Evolutionary conservation across 2,113 vertebrate genomes (phyloP).

Genomic region (Nesoenas mayeri): DNA sequence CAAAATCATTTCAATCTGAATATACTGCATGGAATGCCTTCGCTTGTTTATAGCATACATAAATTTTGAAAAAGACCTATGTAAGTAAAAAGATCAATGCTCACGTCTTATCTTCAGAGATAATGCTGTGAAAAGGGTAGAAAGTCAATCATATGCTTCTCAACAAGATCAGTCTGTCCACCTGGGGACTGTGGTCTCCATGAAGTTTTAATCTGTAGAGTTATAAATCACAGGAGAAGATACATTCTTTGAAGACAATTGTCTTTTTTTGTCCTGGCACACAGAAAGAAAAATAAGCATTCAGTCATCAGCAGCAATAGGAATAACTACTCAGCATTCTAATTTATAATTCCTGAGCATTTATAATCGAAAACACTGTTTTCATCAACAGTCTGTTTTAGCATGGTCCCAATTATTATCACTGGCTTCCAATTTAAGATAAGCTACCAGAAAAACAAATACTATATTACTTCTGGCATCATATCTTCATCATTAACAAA

Average conservation of each 20-base stretch:
- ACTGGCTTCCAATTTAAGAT: neutral
- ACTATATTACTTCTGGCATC: neutral
- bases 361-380: neutral
- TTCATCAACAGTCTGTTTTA: neutral
- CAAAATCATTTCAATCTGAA: neutral
- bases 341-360: neutral
- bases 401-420: neutral
- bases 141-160: neutral
- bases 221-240: neutral
- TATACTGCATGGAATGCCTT: neutral
- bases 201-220: neutral
- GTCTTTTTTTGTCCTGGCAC: neutral
- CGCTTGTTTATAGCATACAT: neutral
- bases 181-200: neutral
- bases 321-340: neutral
- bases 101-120: neutral
- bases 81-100: neutral
- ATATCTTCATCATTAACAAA: neutral
- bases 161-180: neutral
- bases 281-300: neutral
- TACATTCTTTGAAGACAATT: neutral
- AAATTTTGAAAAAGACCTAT: neutral
- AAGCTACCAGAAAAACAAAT: neutral
- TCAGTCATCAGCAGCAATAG: neutral
- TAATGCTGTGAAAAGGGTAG: neutral